A percentile compares a stretch with the other conserved stretches of the same genome.
phyloP scores from a whole-genome alignment of 92 coral and sea anemone species.

The Galaxea fascicularis region DNA sequence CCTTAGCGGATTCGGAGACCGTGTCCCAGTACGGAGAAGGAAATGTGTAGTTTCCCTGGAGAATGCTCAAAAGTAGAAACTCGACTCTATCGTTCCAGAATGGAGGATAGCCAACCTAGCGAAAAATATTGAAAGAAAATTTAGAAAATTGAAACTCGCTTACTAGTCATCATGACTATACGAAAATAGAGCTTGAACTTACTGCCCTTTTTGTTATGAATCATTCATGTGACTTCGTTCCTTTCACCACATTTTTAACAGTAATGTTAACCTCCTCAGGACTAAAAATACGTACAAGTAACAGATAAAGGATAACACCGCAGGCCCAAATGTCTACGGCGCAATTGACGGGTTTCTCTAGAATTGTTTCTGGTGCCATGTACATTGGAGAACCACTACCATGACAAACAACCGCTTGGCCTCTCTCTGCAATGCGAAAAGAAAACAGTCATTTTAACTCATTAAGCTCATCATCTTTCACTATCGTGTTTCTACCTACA shows the following conservation, averaged over 20 bases:
- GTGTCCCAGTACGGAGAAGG: constrained; percentile 96
- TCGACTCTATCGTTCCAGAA: constrained; percentile 94
- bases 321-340: constrained; percentile 97
- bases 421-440: constrained; percentile 42
- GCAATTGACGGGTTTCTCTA: constrained; percentile 74
- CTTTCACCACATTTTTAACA: too few relatives aligned
- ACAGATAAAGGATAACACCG: constrained; percentile 87
- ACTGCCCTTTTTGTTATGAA: not conserved
- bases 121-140: not conserved
- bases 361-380: constrained; percentile 91
- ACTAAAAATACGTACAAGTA: constrained; percentile 67
- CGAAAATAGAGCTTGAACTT: not conserved
- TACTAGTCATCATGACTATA: not conserved
- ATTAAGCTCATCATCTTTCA: not conserved
- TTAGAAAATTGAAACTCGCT: not conserved
- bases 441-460: not conserved
- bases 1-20: constrained; percentile 90
- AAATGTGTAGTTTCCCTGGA: constrained; percentile 92
- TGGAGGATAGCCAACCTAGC: constrained; percentile 95
- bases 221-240: too few relatives aligned
- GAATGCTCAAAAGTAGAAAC: constrained; percentile 83
- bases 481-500: not conserved
- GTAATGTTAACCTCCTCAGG: not conserved
- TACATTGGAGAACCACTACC: constrained; percentile 97
- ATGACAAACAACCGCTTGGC: constrained; percentile 64